Evolutionary conservation across 2,797 vertebrate species (phyloP), one percentile per base, ranked within the genome.

Genomic region (Channallabes apus): DNA sequence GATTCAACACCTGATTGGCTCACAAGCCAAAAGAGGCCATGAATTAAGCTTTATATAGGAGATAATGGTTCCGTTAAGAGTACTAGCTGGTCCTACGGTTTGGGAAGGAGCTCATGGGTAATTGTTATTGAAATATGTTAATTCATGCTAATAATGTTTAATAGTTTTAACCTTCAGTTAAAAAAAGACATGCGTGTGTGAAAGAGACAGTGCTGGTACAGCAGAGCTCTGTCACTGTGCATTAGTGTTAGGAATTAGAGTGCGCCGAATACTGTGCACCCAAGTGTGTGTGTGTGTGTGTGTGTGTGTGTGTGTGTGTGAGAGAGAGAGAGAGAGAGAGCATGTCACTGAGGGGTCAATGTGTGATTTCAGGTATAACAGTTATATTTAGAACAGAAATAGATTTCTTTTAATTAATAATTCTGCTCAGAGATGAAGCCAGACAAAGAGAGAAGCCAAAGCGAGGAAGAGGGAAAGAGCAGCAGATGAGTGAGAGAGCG

Each of bases 341-440:
- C 12, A 27, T 75, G 72, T 27, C 46, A 75, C 72, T 27, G 46
- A 32, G 56, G 18, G 76, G 65, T 58, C 35, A 61, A 46, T 27
- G 17, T 83, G 73, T 84, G 75, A 85, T 84, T n/a, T 58, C n/a
- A 75, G 62, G 32, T 82, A 65, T 56, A 54, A 80, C 11, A 80
- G 89, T 80, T 93, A 90, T 91, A 90, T 92, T 92, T 91, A 90
- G 89, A 38, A 35, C 83, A 87, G 87, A 91, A 89, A 91, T 91
- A 24, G 82, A 91, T 89, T 86, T 75, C 27, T 87, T 90, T 91
- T 78, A 89, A 91, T 91, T 88, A 91, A 87, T 89, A 90, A 91
- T 92, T 90, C 82, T 84, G 73, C 84, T 85, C 88, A 82, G 85
- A 85, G 86, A 79, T 72, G 77, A 24, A 78, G 85, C 72, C 3